Conservation (phyloP, 2,888 invertebrate genomes). For the Stenolophus ochropezus region DNA sequence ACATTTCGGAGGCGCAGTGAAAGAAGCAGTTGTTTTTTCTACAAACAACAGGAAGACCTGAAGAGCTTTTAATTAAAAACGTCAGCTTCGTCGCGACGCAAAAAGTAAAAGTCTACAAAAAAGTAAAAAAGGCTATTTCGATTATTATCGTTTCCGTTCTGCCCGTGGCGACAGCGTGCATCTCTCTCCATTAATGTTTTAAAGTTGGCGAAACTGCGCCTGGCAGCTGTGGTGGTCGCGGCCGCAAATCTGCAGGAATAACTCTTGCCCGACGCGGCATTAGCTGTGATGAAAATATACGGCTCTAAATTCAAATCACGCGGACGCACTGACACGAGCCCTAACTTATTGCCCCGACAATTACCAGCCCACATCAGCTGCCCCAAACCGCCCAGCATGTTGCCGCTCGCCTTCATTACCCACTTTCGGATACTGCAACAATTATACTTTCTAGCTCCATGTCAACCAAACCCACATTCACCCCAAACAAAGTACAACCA, state of each 20-base stretch:
- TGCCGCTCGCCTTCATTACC: neutral
- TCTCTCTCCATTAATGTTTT: constrained; percentile 39
- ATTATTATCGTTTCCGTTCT: constrained; percentile 53
- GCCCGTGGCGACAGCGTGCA: constrained; percentile 1
- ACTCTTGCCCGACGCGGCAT: constrained; percentile 52
- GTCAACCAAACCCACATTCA: too few species aligned
- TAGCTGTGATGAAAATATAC: constrained; percentile 59
- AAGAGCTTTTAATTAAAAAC: constrained; percentile 60
- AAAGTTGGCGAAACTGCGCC: constrained; percentile 37
- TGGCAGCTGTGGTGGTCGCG: constrained; percentile 13
- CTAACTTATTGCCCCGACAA: constrained; percentile 30
- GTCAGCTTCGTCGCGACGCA: constrained; percentile 42
- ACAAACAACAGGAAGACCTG: constrained; percentile 54
- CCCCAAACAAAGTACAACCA: too few species aligned
- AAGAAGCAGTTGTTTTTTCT: constrained; percentile 54
- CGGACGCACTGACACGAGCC: constrained; percentile 11
- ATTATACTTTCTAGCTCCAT: too few species aligned
- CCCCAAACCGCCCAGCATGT: neutral
- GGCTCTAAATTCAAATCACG: constrained; percentile 56
- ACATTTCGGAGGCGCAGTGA: constrained; percentile 49
- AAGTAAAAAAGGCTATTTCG: constrained; percentile 50
- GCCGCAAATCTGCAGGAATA: constrained; percentile 53
- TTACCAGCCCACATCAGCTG: neutral
- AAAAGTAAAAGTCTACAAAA: constrained; percentile 52
- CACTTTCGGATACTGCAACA: neutral